A percentile compares a stretch with the other conserved stretches of the same genome.
Conservation (phyloP, 2,888 invertebrate species). For the Salpingus planirostris region DNA sequence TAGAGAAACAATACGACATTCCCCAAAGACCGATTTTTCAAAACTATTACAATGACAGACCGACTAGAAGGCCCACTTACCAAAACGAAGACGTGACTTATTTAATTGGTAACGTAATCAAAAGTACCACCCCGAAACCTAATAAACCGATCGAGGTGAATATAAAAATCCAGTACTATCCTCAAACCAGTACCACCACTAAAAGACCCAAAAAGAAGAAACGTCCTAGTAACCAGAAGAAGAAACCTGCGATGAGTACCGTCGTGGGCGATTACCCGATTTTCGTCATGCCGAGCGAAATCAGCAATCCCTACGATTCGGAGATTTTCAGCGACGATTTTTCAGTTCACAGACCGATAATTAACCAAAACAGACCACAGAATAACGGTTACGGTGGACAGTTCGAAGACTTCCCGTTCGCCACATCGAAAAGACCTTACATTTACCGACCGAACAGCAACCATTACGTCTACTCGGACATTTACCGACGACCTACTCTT, state of each 20-base stretch:
- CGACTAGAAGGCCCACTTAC: conserved; percentile 5
- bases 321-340: conserved; percentile 9
- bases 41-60: conserved; percentile 11
- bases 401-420: conserved; percentile 24
- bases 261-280: neutral
- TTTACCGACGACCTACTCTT: conserved; percentile 10
- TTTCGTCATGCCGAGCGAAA: conserved; percentile 2
- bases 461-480: conserved; percentile 11
- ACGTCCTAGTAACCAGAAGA: conserved; percentile 12
- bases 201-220: conserved; percentile 13
- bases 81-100: conserved; percentile 16
- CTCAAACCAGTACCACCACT: conserved; percentile 16
- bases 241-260: conserved; percentile 5
- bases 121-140: conserved; percentile 9
- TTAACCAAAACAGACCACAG: too few relatives aligned
- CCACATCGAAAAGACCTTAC: conserved; percentile 25
- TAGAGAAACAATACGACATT: conserved; percentile 9
- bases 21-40: neutral
- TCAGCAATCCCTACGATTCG: conserved; percentile 2
- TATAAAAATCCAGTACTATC: conserved; percentile 30
- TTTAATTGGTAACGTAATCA: conserved; percentile 15
- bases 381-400: conserved; percentile 13
- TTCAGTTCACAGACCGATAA: conserved; percentile 8
- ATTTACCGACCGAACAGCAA: conserved; percentile 13
- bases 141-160: conserved; percentile 25